Conservation (phyloP, 2,888 invertebrate genomes). For the Meloe dianella region DNA sequence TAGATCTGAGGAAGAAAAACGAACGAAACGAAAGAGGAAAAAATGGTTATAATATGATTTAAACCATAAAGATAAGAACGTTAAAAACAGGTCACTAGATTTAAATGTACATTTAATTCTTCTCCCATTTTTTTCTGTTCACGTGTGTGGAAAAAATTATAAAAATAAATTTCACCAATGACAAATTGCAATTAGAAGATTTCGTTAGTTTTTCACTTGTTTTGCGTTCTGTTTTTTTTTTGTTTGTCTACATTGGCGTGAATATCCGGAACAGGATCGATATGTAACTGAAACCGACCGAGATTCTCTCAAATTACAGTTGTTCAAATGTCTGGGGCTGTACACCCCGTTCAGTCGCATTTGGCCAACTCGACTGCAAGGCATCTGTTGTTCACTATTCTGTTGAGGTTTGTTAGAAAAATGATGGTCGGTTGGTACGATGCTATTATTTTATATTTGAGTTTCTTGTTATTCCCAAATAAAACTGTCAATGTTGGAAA, state of each 20-base stretch:
- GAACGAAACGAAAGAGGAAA: background rate
- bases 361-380: no score
- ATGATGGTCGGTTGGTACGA: no score
- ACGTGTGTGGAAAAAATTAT: background rate
- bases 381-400: no score
- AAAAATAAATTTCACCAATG: background rate
- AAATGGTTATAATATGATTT: slow-evolving; percentile 42
- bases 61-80: slow-evolving; percentile 41
- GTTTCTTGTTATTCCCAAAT: no score
- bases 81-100: slow-evolving; percentile 42
- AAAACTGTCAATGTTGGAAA: no score
- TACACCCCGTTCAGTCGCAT: no score
- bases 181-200: slow-evolving; percentile 4
- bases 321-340: no score
- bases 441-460: no score
- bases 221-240: background rate
- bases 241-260: background rate
- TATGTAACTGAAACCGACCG: background rate
- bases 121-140: background rate
- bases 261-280: background rate
- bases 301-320: background rate
- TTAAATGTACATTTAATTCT: background rate
- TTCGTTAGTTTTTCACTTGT: background rate
- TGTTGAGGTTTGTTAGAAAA: no score
- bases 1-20: background rate